Conservation (phyloP, 1,140 invertebrate species). For the Asobara japonica region DNA sequence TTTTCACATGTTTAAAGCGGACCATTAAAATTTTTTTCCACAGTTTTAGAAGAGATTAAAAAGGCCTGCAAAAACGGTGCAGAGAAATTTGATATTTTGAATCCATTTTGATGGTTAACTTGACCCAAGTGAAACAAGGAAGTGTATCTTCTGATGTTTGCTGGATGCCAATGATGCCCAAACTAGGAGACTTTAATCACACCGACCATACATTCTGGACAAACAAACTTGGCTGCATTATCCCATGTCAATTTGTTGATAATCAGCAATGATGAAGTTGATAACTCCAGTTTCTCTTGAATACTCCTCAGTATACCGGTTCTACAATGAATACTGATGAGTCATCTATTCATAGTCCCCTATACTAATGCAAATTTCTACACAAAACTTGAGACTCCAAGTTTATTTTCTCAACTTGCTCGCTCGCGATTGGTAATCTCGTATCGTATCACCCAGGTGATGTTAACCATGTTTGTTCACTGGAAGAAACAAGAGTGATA, state of each 20-base stretch:
- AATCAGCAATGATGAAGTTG: neutral
- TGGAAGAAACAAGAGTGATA: no score
- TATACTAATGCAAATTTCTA: neutral
- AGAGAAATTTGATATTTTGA: no score
- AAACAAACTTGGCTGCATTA: neutral
- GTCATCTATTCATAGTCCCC: neutral
- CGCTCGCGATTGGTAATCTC: neutral
- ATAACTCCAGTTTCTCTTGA: neutral
- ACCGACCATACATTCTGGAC: neutral
- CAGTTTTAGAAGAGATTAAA: no score
- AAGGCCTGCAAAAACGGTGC: no score
- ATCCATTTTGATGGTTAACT: neutral
- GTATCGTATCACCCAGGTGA: neutral
- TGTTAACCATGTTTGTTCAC: no score
- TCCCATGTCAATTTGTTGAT: neutral
- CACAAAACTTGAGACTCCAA: neutral
- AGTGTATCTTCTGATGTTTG: no score
- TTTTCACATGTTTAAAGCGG: no score
- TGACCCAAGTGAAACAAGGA: no score
- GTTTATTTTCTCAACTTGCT: neutral
- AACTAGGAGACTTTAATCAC: neutral
- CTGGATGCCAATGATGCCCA: no score
- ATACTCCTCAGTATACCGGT: neutral
- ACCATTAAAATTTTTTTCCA: no score
- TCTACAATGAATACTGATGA: neutral